These are phyloP conservation scores for Nothocercus julius DNA, from an alignment of 2,113 vertebrate species.

Conservation along the genomic window DNA sequence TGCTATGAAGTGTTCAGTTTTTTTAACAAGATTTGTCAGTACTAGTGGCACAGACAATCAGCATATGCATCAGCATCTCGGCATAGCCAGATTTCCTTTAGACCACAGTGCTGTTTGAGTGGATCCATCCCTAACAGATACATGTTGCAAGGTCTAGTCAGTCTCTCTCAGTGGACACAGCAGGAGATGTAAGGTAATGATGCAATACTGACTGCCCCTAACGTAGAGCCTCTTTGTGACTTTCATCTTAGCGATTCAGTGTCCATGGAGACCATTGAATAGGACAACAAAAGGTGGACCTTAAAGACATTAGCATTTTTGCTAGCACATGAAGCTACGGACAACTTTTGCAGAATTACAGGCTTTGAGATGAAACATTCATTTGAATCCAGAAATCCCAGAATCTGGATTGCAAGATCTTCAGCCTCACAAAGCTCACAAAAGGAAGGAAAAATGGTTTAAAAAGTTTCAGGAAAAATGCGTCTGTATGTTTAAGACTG, in stretches of 20 bases:
- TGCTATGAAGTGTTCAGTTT: conserved; percentile 33
- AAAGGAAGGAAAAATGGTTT: not conserved
- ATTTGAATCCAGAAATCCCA: conserved; percentile 21
- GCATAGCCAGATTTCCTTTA: not conserved
- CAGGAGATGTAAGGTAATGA: conserved; percentile 17
- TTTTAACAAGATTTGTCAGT: conserved; percentile 28
- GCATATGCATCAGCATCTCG: not conserved
- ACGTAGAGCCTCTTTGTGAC: conserved; percentile 21
- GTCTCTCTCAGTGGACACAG: conserved; percentile 31
- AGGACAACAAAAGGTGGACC: conserved; percentile 22
- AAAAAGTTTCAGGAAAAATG: not conserved
- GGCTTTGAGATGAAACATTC: conserved; percentile 7
- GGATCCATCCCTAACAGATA: not conserved
- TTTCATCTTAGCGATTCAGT: conserved; percentile 34
- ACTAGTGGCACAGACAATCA: not conserved
- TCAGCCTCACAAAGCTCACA: not conserved
- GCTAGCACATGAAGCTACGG: conserved; percentile 47
- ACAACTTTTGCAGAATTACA: conserved; percentile 28
- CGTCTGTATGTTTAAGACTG: not conserved
- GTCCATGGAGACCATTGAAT: not conserved
- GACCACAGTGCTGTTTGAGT: not conserved
- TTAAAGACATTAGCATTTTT: conserved; percentile 29
- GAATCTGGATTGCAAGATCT: not conserved
- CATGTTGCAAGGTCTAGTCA: conserved; percentile 14
- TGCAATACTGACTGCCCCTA: not conserved